These are phyloP conservation scores for Prionace glauca DNA, from an alignment of 2,797 vertebrate species.

Conservation along the genomic window DNA sequence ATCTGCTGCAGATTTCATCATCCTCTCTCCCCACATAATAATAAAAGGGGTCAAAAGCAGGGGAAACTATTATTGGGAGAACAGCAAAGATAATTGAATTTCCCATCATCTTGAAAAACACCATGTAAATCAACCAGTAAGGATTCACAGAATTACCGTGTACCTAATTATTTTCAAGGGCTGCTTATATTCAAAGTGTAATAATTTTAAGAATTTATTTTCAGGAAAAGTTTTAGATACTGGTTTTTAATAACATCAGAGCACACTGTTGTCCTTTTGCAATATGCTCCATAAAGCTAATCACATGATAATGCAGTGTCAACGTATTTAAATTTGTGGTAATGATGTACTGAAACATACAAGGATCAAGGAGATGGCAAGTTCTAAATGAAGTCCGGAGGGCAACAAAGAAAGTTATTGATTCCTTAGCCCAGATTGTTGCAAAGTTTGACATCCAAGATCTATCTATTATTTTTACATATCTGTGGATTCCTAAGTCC, in stretches of 20 bases:
- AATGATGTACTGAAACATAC: neutral
- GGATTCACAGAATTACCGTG: neutral
- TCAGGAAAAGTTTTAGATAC: neutral
- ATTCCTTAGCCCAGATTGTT: no score
- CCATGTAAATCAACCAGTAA: neutral
- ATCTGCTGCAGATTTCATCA: neutral
- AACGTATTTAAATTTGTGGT: neutral
- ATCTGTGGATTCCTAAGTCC: no score
- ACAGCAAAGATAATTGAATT: neutral
- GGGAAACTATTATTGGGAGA: neutral
- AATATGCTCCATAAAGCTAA: neutral
- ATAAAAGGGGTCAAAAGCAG: neutral
- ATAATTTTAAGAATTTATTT: neutral
- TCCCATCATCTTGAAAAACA: neutral
- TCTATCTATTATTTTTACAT: no score
- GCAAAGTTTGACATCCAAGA: no score
- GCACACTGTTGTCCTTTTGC: neutral
- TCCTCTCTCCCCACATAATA: neutral
- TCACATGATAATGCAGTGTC: neutral
- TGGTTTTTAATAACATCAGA: neutral
- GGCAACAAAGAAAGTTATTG: no score
- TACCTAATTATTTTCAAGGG: no score
- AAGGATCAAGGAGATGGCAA: neutral
- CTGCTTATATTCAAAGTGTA: neutral
- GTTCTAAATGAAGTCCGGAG: no score